phyloP scores from a whole-genome alignment of 2,113 vertebrate species.

The Nyctereutes procyonoides region DNA sequence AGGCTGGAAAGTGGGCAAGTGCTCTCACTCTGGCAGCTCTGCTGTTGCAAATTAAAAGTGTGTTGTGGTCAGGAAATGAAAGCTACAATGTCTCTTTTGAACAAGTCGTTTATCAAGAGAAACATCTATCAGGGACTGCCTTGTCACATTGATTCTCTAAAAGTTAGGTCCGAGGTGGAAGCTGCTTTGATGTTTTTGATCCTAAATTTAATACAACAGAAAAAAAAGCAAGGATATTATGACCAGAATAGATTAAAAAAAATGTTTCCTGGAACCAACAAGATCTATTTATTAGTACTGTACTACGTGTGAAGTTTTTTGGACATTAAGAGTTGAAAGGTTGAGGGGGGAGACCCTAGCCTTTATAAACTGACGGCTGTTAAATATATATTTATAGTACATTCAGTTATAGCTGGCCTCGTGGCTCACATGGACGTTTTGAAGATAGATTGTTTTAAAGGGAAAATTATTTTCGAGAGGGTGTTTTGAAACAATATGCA shows the following conservation, averaged over 20 bases:
- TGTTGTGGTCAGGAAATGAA: constrained; percentile 93
- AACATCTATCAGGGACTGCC: constrained; percentile 91
- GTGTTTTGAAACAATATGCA: constrained; percentile 29
- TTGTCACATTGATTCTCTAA: constrained; percentile 91
- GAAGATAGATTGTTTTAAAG: constrained; percentile 49
- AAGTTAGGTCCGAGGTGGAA: constrained; percentile 88
- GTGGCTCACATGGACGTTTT: constrained; percentile 43
- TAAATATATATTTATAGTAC: constrained; percentile 37
- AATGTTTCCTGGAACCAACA: constrained; percentile 76
- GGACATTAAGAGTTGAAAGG: constrained; percentile 47
- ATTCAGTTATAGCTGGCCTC: constrained; percentile 22
- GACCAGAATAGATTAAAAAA: constrained; percentile 80
- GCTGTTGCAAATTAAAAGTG: constrained; percentile 93
- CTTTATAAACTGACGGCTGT: constrained; percentile 59
- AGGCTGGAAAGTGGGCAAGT: constrained; percentile 86
- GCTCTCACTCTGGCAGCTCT: constrained; percentile 88
- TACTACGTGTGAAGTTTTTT: constrained; percentile 76
- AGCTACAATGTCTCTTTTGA: constrained; percentile 93
- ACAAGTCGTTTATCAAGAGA: constrained; percentile 93
- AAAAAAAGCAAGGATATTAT: constrained; percentile 81
- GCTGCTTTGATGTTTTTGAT: constrained; percentile 90
- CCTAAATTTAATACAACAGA: constrained; percentile 89
- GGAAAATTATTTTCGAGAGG: constrained; percentile 56
- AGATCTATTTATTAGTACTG: constrained; percentile 72
- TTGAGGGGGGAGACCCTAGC: constrained; percentile 47